Conservation (phyloP, 2,113 vertebrate species). For the Pituophis catenifer region DNA sequence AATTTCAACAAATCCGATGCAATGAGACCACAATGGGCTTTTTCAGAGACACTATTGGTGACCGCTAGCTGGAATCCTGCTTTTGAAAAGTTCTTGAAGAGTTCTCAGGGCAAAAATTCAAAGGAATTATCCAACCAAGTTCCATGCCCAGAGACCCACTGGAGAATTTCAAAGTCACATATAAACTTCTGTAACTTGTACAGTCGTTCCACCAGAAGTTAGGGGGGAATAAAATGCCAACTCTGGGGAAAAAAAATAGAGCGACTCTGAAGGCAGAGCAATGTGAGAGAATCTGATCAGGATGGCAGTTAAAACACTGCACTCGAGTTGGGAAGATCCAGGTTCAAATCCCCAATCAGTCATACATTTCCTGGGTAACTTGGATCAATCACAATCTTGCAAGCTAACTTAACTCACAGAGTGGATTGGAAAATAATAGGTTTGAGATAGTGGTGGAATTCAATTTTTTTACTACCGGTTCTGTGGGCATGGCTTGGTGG, state of each 20-base stretch:
- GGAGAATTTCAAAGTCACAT: neutral
- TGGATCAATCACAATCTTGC: neutral
- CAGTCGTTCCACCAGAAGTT: neutral
- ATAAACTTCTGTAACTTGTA: neutral
- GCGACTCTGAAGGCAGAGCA: neutral
- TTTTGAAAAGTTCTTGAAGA: neutral
- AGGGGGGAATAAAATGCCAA: neutral
- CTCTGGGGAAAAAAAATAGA: neutral
- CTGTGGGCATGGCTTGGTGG: too few relatives aligned
- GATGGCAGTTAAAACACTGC: neutral
- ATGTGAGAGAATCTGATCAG: neutral
- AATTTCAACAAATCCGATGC: neutral
- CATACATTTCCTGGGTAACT: neutral
- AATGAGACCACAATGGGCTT: neutral
- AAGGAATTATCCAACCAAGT: neutral
- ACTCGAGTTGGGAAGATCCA: neutral
- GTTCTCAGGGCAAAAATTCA: neutral
- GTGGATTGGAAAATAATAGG: neutral
- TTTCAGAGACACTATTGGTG: neutral
- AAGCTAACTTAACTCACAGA: neutral
- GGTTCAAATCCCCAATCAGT: neutral
- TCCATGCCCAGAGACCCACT: neutral
- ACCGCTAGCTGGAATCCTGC: neutral
- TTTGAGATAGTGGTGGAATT: neutral
- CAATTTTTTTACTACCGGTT: too few relatives aligned